Percentiles rank a stretch among this genome's conserved stretches.
Evolutionary conservation across 1,140 invertebrate species (phyloP).

Genomic region (Drosophila setifemur): DNA sequence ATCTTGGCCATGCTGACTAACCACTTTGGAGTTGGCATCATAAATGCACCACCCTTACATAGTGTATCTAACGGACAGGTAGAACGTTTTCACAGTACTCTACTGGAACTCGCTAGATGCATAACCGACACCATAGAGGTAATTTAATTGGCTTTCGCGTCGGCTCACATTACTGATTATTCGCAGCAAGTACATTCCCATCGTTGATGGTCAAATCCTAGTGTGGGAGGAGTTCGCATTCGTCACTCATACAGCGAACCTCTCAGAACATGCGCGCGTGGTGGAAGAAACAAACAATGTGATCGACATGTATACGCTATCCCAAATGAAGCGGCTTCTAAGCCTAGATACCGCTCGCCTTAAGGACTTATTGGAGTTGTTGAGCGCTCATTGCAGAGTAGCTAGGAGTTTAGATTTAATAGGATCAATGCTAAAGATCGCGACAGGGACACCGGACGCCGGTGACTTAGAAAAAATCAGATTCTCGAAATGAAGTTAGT

Average conservation of each 20-base stretch:
- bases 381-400: not conserved
- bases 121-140: no score
- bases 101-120: not conserved
- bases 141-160: not conserved
- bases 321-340: not conserved
- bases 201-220: not conserved
- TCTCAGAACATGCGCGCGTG: slow-evolving; percentile 1
- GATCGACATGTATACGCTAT: not conserved
- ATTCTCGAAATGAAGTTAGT: not conserved
- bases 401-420: not conserved
- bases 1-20: no score
- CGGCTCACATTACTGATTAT: not conserved
- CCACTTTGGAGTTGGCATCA: no score
- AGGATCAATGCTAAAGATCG: not conserved
- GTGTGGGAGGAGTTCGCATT: not conserved
- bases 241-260: slow-evolving; percentile 7
- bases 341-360: not conserved
- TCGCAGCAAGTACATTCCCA: slow-evolving; percentile 1
- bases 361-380: not conserved
- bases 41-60: no score
- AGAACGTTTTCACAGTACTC: no score
- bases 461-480: no score
- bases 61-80: not conserved
- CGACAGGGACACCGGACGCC: no score
- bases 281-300: not conserved